phyloP scores from a whole-genome alignment of 1,140 invertebrate genomes.

The Caenorhabditis latens region DNA sequence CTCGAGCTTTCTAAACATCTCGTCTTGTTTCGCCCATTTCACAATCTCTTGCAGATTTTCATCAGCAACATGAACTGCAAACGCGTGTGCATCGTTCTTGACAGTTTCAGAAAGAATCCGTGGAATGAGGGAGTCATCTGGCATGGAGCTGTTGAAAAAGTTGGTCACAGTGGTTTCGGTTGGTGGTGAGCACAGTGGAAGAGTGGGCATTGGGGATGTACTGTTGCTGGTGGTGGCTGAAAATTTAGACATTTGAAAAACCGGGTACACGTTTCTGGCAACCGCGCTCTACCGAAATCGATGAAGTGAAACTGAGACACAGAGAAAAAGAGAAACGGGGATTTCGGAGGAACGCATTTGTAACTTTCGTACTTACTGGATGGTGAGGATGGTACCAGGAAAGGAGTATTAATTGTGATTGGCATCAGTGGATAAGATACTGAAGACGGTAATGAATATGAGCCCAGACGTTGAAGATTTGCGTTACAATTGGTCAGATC shows the following conservation, averaged over 20 bases:
- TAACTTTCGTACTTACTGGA: no score
- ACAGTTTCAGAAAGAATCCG: not conserved
- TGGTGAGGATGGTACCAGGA: not conserved
- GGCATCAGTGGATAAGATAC: conserved; percentile 15
- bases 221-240: no score
- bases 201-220: no score
- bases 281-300: no score
- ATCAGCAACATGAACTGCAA: not conserved
- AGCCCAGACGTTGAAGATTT: conserved; percentile 50
- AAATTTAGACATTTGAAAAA: no score
- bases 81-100: not conserved
- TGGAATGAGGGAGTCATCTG: not conserved
- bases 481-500: conserved; percentile 56
- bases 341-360: no score
- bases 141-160: conserved; percentile 16
- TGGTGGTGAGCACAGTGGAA: no score
- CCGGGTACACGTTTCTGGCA: no score
- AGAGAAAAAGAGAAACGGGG: no score
- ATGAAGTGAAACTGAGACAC: no score
- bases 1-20: not conserved
- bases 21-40: not conserved
- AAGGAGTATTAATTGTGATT: conserved; percentile 44
- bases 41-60: conserved; percentile 49
- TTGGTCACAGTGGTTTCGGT: not conserved
- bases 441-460: not conserved